Conservation (phyloP, 2,113 vertebrate species). For the Scomber japonicus region DNA sequence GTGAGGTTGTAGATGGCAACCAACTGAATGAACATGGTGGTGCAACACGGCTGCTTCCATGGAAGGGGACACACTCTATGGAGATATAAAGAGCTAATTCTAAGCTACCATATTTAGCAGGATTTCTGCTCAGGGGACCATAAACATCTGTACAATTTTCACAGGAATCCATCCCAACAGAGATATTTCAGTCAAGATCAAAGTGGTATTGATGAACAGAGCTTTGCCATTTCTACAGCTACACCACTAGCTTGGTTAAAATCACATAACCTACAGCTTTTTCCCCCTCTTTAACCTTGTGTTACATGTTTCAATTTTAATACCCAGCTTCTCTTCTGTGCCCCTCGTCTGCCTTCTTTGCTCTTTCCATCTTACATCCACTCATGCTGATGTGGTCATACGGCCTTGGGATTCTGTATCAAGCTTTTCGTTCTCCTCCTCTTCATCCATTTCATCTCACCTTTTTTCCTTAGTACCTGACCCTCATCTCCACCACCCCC, state of each 20-base stretch:
- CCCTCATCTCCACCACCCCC: slow-evolving; percentile 26
- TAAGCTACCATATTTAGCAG: too few species aligned
- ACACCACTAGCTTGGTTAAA: neutral
- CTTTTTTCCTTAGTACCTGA: slow-evolving; percentile 31
- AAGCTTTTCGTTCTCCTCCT: slow-evolving; percentile 47
- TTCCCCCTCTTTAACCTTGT: neutral
- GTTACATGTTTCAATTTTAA: slow-evolving; percentile 20
- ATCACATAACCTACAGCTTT: neutral
- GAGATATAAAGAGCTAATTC: too few species aligned
- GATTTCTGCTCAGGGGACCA: neutral
- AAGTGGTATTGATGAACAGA: too few species aligned
- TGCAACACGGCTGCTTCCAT: too few species aligned
- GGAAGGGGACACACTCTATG: too few species aligned
- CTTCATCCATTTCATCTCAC: slow-evolving; percentile 68
- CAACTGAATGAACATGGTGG: too few species aligned
- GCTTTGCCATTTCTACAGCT: neutral
- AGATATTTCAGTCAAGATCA: too few species aligned
- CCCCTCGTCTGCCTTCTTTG: slow-evolving; percentile 23
- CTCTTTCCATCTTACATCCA: slow-evolving; percentile 27
- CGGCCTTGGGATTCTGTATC: slow-evolving; percentile 33
- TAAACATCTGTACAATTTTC: neutral
- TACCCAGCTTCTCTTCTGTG: slow-evolving; percentile 22
- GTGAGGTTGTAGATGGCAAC: too few species aligned
- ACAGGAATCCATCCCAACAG: too few species aligned
- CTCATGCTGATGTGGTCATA: slow-evolving; percentile 2